Conservation (phyloP, 2,113 vertebrate species). For the Phrynocephalus versicolor region DNA sequence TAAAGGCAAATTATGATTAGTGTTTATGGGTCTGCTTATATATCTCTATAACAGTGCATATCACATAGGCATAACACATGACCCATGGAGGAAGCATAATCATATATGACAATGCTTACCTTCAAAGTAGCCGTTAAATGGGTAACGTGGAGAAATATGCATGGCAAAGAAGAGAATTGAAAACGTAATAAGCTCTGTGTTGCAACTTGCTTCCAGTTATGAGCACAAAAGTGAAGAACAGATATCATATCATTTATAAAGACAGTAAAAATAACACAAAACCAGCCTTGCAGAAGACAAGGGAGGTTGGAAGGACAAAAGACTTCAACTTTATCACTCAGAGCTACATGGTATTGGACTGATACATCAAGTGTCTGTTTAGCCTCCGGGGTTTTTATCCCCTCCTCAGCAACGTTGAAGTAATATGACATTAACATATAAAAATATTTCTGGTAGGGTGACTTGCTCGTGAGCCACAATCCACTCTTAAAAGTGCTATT, state of each 20-base stretch:
- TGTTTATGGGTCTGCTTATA: slow-evolving; percentile 66
- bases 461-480: slow-evolving; percentile 79
- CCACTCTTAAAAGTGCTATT: slow-evolving; percentile 74
- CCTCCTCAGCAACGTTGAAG: slow-evolving; percentile 75
- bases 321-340: slow-evolving; percentile 79
- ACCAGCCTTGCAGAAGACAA: slow-evolving; percentile 73
- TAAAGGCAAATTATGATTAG: slow-evolving; percentile 68
- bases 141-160: slow-evolving; percentile 67
- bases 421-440: slow-evolving; percentile 85
- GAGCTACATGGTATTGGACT: slow-evolving; percentile 78
- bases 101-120: slow-evolving; percentile 69
- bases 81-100: slow-evolving; percentile 72
- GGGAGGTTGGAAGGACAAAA: slow-evolving; percentile 69
- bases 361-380: slow-evolving; percentile 81
- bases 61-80: slow-evolving; percentile 71
- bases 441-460: slow-evolving; percentile 85
- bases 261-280: slow-evolving; percentile 82
- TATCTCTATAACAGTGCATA: slow-evolving; percentile 79
- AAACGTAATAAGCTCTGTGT: slow-evolving; percentile 72
- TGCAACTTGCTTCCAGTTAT: slow-evolving; percentile 83
- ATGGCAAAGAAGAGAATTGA: slow-evolving; percentile 73
- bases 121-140: slow-evolving; percentile 78
- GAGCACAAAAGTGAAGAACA: slow-evolving; percentile 87
- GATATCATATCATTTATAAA: slow-evolving; percentile 80
- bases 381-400: slow-evolving; percentile 69